These are phyloP conservation scores for Mormyrus hasselquistii DNA, from an alignment of 2,797 vertebrate species.

Conservation along the genomic window DNA sequence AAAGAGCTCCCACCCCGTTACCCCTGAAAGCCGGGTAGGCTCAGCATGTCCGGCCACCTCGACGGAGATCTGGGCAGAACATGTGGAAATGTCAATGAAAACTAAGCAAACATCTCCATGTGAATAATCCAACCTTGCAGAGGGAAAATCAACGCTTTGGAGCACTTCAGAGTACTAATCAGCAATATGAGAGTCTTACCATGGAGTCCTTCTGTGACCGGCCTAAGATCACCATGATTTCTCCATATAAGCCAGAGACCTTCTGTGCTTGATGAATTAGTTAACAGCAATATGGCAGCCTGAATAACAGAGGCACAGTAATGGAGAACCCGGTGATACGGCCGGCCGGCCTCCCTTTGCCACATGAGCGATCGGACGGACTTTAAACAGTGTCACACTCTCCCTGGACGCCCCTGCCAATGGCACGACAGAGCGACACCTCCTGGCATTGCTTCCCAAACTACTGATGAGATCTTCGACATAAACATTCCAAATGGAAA, in stretches of 20 bases:
- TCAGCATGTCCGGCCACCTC: neutral
- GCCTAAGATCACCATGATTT: neutral
- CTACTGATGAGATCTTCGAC: neutral
- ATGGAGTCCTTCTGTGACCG: neutral
- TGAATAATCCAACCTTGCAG: neutral
- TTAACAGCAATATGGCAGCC: slow-evolving; percentile 1
- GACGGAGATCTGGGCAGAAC: neutral
- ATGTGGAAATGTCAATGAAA: neutral
- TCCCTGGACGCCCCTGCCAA: neutral
- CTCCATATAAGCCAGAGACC: neutral
- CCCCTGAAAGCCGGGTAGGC: neutral
- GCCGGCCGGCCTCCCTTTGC: neutral
- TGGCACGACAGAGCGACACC: neutral
- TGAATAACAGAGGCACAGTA: neutral
- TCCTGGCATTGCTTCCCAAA: neutral
- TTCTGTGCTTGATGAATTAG: slow-evolving; percentile 3
- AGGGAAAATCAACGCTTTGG: neutral
- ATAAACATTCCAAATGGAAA: neutral
- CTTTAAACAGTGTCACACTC: neutral
- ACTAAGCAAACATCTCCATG: neutral
- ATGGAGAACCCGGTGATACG: neutral
- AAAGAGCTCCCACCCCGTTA: neutral
- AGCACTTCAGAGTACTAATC: neutral
- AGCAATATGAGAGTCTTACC: neutral
- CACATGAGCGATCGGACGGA: neutral